Evolutionary conservation across 2,113 vertebrate genomes (phyloP).

Genomic region (Tyrannus savana): DNA sequence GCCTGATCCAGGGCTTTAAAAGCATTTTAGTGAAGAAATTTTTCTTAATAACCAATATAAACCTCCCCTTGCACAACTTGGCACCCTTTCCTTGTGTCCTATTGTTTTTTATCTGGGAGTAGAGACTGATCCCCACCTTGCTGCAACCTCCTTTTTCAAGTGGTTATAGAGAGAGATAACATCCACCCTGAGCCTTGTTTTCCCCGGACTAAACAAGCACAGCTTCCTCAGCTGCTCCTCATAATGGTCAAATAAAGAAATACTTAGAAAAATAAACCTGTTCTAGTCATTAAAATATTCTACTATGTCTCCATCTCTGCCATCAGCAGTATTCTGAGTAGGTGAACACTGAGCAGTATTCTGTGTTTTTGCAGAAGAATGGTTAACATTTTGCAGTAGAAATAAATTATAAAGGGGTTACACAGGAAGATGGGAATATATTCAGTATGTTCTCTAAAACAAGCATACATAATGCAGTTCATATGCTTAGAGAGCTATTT

Average conservation of each 20-base stretch:
- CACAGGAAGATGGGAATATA: neutral
- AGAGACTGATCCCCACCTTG: neutral
- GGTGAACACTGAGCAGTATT: neutral
- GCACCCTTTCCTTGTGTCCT: neutral
- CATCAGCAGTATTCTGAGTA: neutral
- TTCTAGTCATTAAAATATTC: neutral
- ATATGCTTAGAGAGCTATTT: neutral
- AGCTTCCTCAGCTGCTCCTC: neutral
- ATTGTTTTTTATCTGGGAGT: neutral
- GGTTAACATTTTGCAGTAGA: neutral
- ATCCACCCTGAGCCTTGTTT: neutral
- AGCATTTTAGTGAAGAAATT: neutral
- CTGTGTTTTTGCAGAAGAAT: neutral
- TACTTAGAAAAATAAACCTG: neutral
- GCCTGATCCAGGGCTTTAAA: neutral
- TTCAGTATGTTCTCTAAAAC: neutral
- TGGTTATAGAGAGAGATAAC: neutral
- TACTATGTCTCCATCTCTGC: neutral
- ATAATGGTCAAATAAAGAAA: neutral
- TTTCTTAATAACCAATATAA: neutral
- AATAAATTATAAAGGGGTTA: neutral
- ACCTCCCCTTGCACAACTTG: neutral
- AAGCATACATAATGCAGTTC: neutral
- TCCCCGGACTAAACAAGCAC: neutral
- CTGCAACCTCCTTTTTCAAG: neutral